These are phyloP conservation scores for Scopus umbretta DNA, from an alignment of 2,113 vertebrate species.

Conservation along the genomic window DNA sequence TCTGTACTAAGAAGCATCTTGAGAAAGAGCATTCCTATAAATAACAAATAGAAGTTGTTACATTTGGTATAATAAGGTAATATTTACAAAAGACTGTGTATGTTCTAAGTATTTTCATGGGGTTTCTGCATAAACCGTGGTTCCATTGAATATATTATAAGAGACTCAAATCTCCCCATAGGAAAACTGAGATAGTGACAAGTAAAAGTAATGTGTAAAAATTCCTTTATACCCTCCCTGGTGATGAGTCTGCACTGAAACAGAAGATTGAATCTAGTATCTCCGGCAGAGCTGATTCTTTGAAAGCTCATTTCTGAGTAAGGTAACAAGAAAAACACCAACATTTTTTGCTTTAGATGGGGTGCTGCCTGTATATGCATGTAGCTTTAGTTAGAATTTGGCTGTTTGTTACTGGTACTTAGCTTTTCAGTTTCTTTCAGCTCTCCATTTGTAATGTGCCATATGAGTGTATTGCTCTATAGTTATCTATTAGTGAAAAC, in stretches of 20 bases:
- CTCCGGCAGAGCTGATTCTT: background rate
- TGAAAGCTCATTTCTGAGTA: constrained; percentile 14
- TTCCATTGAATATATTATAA: background rate
- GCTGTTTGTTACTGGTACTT: background rate
- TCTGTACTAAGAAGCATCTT: constrained; percentile 7
- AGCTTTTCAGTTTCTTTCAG: background rate
- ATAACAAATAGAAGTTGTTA: background rate
- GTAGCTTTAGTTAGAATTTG: background rate
- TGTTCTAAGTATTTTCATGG: background rate
- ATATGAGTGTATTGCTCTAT: background rate
- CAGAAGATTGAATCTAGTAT: background rate
- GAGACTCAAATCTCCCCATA: background rate
- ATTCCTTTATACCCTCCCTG: background rate
- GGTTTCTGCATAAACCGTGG: background rate
- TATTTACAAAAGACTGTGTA: constrained; percentile 6
- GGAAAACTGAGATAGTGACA: background rate
- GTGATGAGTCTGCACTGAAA: background rate
- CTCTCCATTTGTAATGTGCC: background rate
- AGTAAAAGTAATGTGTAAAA: background rate
- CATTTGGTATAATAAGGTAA: background rate
- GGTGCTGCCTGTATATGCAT: background rate
- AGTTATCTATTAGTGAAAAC: background rate
- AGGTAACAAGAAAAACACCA: background rate
- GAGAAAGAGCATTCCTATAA: constrained; percentile 34
- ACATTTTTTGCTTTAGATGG: background rate